phyloP scores from a whole-genome alignment of 2,113 vertebrate genomes.

The Rousettus leschenaultii region DNA sequence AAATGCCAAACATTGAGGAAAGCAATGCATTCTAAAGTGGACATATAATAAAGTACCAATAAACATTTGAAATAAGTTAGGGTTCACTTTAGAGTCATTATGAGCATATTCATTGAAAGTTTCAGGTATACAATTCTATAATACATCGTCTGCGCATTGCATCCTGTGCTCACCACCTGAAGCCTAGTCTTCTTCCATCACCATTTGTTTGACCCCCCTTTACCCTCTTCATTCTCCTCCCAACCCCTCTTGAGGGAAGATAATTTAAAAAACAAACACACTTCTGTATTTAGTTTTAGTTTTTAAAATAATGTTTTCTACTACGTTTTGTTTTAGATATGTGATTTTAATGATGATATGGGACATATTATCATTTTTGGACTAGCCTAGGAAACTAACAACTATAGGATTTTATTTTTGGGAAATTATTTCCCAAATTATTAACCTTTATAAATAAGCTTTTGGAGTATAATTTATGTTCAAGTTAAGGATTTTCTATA shows the following conservation, averaged over 20 bases:
- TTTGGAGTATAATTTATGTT: not conserved
- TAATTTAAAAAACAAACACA: not conserved
- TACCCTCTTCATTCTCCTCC: not conserved
- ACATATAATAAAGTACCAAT: not conserved
- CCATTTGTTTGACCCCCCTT: not conserved
- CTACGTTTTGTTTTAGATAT: not conserved
- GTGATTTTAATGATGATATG: not conserved
- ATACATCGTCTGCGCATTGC: not conserved
- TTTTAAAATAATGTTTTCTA: conserved; percentile 6
- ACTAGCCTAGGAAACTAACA: not conserved
- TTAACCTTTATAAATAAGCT: not conserved
- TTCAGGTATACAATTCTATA: not conserved
- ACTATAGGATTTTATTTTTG: not conserved
- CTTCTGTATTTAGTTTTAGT: not conserved
- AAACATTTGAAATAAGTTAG: not conserved
- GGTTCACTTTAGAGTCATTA: not conserved
- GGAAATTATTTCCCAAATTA: not conserved
- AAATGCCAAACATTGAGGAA: not conserved
- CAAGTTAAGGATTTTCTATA: not conserved
- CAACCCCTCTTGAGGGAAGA: not conserved
- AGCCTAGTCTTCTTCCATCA: not conserved
- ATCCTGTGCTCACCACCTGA: not conserved
- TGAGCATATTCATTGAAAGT: not conserved
- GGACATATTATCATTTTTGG: not conserved
- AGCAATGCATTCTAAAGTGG: not conserved